Evolutionary conservation across 2,113 vertebrate species (phyloP), one percentile per base, ranked within the genome.

Genomic region (Galemys pyrenaicus): DNA sequence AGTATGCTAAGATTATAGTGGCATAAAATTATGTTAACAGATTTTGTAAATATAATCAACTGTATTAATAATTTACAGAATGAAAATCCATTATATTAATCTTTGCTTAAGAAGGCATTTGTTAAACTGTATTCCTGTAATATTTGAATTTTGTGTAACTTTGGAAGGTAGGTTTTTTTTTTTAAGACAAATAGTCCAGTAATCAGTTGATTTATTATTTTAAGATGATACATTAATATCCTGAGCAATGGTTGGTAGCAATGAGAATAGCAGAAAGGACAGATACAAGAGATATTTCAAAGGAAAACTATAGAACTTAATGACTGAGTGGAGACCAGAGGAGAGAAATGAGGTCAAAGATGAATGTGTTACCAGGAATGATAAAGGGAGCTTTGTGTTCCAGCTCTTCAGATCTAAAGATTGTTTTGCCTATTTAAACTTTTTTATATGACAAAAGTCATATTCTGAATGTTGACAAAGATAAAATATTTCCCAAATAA

Each of bases 51-150:
- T 78, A 83, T 77, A 77, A 46, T 62, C 41, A 39, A 85, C 39
- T 70, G 1, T 60, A 62, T 64, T 95, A 62, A 73, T 74, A 85
- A 49, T 39, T 85, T 67, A 71, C 70, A 91, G 11, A 62, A 46
- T 87, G 7, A 75, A 91, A 91, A 74, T 78, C 19, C 22, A 75
- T 71, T 78, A 44, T 90, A 60, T 64, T 83, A 73, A 58, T 92
- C 71, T 83, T 46, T 92, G n/a, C 41, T 85, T 35, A 80, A 80
- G 75, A 94, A 92, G 37, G 51, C 28, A 70, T 46, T 89, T 89
- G n/a, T 37, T 92, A 81, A 89, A 92, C 58, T 82, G 2, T 80
- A 92, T 62, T 62, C 26, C 11, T 54, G 5, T 77, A 71, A 77
- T 87, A 20, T 79, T 74, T 89, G 37, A 75, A 80, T 92, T 87